Base-by-base conservation (phyloP, 35 echinoderm and acorn worm genomes). In the Amphiura filiformis region DNA sequence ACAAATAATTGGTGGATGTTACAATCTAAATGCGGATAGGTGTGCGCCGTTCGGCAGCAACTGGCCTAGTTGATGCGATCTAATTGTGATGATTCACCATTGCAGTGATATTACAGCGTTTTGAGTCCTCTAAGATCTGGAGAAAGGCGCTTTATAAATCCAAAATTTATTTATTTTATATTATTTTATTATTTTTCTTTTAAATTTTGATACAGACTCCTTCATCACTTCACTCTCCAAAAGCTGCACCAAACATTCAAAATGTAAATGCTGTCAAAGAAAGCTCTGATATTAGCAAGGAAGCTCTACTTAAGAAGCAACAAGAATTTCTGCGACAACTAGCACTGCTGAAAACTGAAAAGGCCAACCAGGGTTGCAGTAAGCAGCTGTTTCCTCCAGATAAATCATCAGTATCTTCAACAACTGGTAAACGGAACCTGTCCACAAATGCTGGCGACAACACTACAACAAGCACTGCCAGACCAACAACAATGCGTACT, bases 251-350 rank as follows among this genome's bases (percentile, higher is more conserved):
- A 13, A 84, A 22, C 82, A 39, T 36, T 38, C 15, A 36, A 30
- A 35, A 80, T 49, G 26, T 34, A 23, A 42, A 49, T 12, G 42
- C 35, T 65, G 78, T 3, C 39, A 35, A 85, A 35, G 37, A 85
- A 39, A 31, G 42, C 13, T 36, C 30, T 18, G 57, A 76, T 23
- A 36, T 75, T 38, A 57, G 38, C 34, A 77, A 77, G 57, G 23
- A 80, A 38, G 52, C 35, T 47, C 39, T 90, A 13, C 39, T 56
- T 44, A 32, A 56, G 31, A 75, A 36, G 75, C 44, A 77, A 84
- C 75, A 75, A 5, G 80, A 76, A 84, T 65, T 84, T 39, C 38
- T 40, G 30, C 38, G 7, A n/a, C 39, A 81, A 83, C 35, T 91
- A 23, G 52, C 39, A 18, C 40, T 70, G 83, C 33, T 80, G 18